Base-by-base conservation (phyloP, 2,797 vertebrate genomes). In the Sebastes paucispinis region DNA sequence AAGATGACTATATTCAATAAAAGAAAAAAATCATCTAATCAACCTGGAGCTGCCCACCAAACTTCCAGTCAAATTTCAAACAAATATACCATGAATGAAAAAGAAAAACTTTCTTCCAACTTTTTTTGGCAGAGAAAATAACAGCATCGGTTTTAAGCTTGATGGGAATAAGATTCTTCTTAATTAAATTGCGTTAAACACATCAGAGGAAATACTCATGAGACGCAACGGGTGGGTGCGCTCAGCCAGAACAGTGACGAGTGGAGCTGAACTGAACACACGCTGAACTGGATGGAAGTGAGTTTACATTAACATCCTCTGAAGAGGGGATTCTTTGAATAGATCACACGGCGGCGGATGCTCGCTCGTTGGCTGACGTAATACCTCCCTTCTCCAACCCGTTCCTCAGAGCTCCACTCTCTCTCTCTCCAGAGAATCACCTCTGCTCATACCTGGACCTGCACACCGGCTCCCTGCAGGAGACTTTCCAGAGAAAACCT, bases 401-500 rank as follows among this genome's bases (percentile, higher is more conserved):
- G 24, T 66, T 66, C 69, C 39, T 74, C 58, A 3, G 22, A 74
- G 63, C 73, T 82, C 24, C n/a, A 0, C 63, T 52, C 72, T 79
- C 72, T 64, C 72, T 64, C 84, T 79, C 84, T 88, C 82, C 58
- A n/a, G 88, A 89, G 90, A 77, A 60, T 73, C 65, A 1, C 74
- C 24, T 83, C 63, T 55, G 9, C 74, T 75, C 80, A 39, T 85
- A 88, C 84, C 83, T 84, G 79, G 63, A 60, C 10, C 50, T 74
- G 74, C n/a, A 50, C 79, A 69, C n/a, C 20, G 5, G 54, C 76
- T 87, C 80, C 75, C 64, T 36, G 64, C 73, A 55, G 71, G 80
- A 87, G 64, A 71, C 59, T 47, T 39, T 72, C 5, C 24, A 75
- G 47, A 79, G 63, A 66, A 63, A 71, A 62, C 57, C 67, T 77